Base-by-base conservation (phyloP, 2,888 invertebrate species). In the Lasioglossum malachurum region DNA sequence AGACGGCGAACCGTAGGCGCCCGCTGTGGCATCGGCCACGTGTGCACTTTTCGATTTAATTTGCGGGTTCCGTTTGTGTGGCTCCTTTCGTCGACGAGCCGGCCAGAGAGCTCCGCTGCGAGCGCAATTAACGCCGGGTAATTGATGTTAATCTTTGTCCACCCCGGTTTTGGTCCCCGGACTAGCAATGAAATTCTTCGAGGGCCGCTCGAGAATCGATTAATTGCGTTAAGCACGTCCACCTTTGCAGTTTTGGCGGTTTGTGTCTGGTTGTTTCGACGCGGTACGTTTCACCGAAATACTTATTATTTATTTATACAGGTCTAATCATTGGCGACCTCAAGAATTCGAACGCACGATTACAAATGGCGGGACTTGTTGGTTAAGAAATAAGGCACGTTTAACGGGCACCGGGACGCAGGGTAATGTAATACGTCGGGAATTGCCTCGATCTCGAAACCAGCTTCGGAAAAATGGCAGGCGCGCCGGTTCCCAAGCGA, bases 11-110 rank as follows among this genome's bases (percentile, higher is more conserved):
- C 16, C 67, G 72, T 75, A 82, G 84, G 77, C 84, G 85, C 88
- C 88, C 82, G 88, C 87, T 87, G 89, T 38, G 89, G 82, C 87
- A 81, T 82, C 86, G 64, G 71, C 71, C 90, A 90, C 89, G 86
- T 86, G 87, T 86, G 73, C 84, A 44, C 60, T 74, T 76, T 79
- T 80, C 67, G 38, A 41, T 74, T 74, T 73, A 76, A 85, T 84
- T 76, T 64, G 60, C 14, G 19, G 23, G n/a, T 31, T 44, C 75
- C 57, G 46, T 84, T 79, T 69, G 27, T 69, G 23, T n/a, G 57
- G 57, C 67, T 35, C 41, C 78, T 72, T 60, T 71, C 49, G 49
- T 60, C 74, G 57, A 46, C 60, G 16, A 82, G 35, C 41, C 12
- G 31, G n/a, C 23, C 7, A 23, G 23, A 7, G 67, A 49, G n/a